Evolutionary conservation across 2,888 invertebrate species (phyloP), one percentile per base, ranked within the genome.

Genomic region (Thumatha senex): DNA sequence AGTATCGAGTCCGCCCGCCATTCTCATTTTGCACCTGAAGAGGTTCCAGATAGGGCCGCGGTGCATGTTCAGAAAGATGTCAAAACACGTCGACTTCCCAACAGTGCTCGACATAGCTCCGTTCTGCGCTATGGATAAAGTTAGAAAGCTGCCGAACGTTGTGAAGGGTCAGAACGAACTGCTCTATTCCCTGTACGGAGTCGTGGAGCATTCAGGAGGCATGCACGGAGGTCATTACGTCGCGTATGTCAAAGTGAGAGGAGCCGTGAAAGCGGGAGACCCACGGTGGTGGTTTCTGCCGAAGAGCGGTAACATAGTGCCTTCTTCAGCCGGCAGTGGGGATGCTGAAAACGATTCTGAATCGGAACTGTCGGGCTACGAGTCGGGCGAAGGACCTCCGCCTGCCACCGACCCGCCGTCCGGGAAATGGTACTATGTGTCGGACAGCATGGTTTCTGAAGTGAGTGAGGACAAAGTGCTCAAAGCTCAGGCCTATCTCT

Each of bases 1-100:
- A 35, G 95, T 99, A 30, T 96, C 96, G 59, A 95, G 95, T 75
- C 98, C 98, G 18, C 99, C 99, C 0, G 96, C 98, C 4, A 96
- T 99, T 46, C 93, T 99, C 0, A 99, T 99, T 48, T 89, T 99
- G 15, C 99, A 99, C 79, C 87, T 99, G 59, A 99, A 99, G 86
- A 92, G 99, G 57, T 99, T 99, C 90, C 98, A 98, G 89, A 95
- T 98, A 75, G 93, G 93, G 0, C 93, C 95, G 44, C 89, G 94
- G 5, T 93, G 93, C 78, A 93, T 94, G 83, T 96, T 96, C 78
- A 94, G 95, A 12, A 99, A 99, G 92, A 94, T 98, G 68, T 94
- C 95, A 9, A 95, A 96, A 56, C 95, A 95, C 64, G 98, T 99
- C 0, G 95, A 95, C 64, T 99, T 99, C 80, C 97, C 98, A 0